phyloP scores from a whole-genome alignment of 2,888 invertebrate genomes.

The Pheosia gnoma region DNA sequence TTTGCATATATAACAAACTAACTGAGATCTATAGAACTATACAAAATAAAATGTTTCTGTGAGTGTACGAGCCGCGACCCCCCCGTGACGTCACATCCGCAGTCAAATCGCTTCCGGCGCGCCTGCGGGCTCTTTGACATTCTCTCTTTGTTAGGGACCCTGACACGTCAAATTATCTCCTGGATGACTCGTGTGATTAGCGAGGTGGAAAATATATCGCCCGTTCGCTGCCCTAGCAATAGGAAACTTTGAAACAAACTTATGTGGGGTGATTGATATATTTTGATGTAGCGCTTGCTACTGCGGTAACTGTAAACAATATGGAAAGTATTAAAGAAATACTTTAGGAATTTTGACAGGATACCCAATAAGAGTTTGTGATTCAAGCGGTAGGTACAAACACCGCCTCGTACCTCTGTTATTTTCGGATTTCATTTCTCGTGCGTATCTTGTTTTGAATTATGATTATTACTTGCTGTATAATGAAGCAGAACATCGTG shows the following conservation, averaged over 20 bases:
- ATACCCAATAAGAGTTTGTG: too few relatives aligned
- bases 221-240: conserved; percentile 12
- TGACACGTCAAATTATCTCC: conserved; percentile 65
- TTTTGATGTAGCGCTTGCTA: too few relatives aligned
- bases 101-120: conserved; percentile 78
- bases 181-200: conserved; percentile 65
- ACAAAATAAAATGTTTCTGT: conserved; percentile 23
- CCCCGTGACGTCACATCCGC: conserved; percentile 75
- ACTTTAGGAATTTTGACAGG: too few relatives aligned
- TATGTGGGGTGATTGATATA: neutral
- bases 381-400: too few relatives aligned
- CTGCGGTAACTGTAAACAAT: too few relatives aligned
- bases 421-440: too few relatives aligned
- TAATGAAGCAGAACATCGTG: too few relatives aligned
- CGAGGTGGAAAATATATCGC: conserved; percentile 58
- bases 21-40: neutral
- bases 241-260: conserved; percentile 8
- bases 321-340: neutral
- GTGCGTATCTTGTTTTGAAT: too few relatives aligned
- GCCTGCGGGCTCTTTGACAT: conserved; percentile 71
- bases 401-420: too few relatives aligned
- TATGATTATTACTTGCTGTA: too few relatives aligned
- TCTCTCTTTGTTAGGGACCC: conserved; percentile 68
- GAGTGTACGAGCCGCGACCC: conserved; percentile 47
- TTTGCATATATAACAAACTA: too few relatives aligned